phyloP scores from a whole-genome alignment of 2,113 vertebrate species.

The Rallus limicola region DNA sequence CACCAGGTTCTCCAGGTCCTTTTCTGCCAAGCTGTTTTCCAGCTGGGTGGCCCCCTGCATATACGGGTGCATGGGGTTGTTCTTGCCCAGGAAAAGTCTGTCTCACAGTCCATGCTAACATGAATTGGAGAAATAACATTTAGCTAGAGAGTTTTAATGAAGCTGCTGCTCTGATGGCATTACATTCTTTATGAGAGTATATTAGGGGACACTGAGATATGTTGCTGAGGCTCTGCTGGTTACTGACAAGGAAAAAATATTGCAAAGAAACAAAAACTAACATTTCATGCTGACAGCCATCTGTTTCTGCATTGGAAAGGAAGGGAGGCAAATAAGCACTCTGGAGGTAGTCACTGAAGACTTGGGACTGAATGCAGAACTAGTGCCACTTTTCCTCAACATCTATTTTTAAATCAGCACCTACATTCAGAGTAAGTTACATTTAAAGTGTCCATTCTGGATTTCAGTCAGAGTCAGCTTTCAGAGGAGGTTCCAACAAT shows the following conservation, averaged over 20 bases:
- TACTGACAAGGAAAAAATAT: not conserved
- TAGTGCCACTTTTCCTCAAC: not conserved
- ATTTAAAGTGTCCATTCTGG: not conserved
- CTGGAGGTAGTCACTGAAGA: not conserved
- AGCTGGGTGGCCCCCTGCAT: not conserved
- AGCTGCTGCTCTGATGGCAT: not conserved
- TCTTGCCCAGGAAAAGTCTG: not conserved
- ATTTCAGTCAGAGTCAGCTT: not conserved
- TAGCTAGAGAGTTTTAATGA: not conserved
- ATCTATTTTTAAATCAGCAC: fast-evolving
- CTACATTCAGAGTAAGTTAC: not conserved
- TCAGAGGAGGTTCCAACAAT: not conserved
- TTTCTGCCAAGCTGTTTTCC: not conserved
- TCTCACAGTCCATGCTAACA: not conserved
- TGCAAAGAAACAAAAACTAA: not conserved
- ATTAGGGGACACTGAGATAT: not conserved
- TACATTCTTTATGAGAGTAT: not conserved
- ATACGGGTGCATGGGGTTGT: not conserved
- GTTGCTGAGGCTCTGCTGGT: not conserved
- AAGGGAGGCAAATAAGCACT: not conserved
- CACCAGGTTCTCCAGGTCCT: not conserved
- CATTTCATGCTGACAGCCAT: not conserved
- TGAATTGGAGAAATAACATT: not conserved
- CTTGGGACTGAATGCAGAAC: not conserved
- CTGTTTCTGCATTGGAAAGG: not conserved